Base-by-base conservation (phyloP, 2,797 vertebrate species). In the Lagocephalus sceleratus region DNA sequence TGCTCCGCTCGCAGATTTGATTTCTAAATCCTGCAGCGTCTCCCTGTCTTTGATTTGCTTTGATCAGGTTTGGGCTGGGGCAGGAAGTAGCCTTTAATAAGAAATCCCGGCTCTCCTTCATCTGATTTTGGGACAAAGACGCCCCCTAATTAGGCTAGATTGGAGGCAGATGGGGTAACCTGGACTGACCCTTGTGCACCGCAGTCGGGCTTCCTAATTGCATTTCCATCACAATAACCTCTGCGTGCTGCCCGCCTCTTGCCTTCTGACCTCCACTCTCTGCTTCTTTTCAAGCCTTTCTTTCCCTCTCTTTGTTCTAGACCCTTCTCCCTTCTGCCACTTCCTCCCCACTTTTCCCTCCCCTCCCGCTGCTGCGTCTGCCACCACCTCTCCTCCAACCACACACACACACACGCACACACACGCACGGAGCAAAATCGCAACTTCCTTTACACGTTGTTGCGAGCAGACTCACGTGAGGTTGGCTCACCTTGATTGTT, bases 401-500 rank as follows among this genome's bases (percentile, higher is more conserved):
- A 3, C 1, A 19, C 46, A 41, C 40, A 3, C 9, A 6, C n/a
- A n/a, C n/a, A n/a, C 16, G 7, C 40, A n/a, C 40, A 42, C 40
- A n/a, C 40, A n/a, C 16, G 32, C 6, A 6, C 56, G 20, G 20
- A 64, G 58, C 60, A 75, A 79, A 76, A 72, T 61, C 65, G 66
- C 68, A 78, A 17, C 65, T 60, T 68, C 75, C 83, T 79, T 47
- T 77, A 78, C 75, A 63, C 64, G 59, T 20, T 17, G 59, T 23
- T 47, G 16, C 10, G 9, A 26, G 17, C 48, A 38, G 20, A 22
- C 23, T 23, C 5, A 19, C 2, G 17, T 47, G 42, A 52, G 15
- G 20, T 22, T 2, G 17, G 39, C 91, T 88, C 77, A 98, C 96
- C 95, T 98, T 98, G 91, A 97, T 98, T 88, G 96, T 97, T 93